phyloP scores from a whole-genome alignment of 1,140 invertebrate genomes.

The Bombus balteatus region DNA sequence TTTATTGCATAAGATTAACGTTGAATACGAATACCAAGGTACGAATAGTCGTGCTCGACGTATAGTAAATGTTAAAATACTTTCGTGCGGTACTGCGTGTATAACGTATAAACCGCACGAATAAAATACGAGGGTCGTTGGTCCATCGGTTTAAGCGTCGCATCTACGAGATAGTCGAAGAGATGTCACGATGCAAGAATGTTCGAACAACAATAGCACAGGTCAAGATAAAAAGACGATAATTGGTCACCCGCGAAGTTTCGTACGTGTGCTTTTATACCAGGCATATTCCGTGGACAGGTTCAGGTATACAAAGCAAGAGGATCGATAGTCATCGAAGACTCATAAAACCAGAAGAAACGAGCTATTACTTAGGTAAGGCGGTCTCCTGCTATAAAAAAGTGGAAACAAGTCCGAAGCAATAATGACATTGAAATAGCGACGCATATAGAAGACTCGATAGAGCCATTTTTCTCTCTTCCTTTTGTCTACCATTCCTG shows the following conservation, averaged over 20 bases:
- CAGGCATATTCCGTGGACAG: conserved; percentile 16
- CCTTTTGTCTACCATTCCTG: neutral
- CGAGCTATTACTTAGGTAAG: conserved; percentile 51
- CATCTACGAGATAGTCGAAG: no score
- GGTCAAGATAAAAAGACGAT: conserved; percentile 24
- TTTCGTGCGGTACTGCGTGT: neutral
- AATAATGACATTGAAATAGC: conserved; percentile 64
- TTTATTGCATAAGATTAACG: neutral
- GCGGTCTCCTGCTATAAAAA: conserved; percentile 62
- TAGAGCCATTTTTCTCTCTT: conserved; percentile 36
- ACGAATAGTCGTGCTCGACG: no score
- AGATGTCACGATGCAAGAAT: neutral
- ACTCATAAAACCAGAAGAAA: conserved; percentile 65
- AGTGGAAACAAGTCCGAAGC: conserved; percentile 60
- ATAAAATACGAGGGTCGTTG: neutral
- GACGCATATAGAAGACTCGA: conserved; percentile 30
- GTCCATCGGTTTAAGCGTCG: neutral
- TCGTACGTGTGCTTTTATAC: neutral
- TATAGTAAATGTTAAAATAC: neutral
- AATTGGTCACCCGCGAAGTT: conserved; percentile 3
- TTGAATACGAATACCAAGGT: no score
- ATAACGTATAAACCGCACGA: neutral
- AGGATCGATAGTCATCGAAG: conserved; percentile 57
- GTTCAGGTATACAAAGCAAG: conserved; percentile 27
- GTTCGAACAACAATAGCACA: neutral